Evolutionary conservation across 2,113 vertebrate genomes (phyloP), one percentile per base, ranked within the genome.

Genomic region (Cryptotis parvus): DNA sequence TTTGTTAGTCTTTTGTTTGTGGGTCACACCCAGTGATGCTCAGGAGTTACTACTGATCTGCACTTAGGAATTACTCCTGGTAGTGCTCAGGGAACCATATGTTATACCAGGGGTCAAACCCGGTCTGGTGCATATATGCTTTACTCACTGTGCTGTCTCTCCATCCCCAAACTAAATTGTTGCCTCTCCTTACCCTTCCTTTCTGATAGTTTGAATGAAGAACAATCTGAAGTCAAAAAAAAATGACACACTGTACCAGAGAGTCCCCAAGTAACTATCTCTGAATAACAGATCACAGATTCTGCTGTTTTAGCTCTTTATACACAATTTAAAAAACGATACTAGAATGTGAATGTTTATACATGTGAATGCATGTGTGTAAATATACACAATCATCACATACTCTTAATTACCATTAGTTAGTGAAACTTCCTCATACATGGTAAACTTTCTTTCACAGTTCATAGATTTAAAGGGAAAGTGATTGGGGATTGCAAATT

Each of bases 401-500:
- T n/a, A 76, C 10, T 70, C 27, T 58, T 9, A 65, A 65, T 12
- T 65, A 11, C 10, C 49, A 35, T 81, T 73, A 94, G n/a, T n/a
- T n/a, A n/a, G n/a, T n/a, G n/a, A n/a, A n/a, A n/a, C n/a, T n/a
- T n/a, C n/a, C n/a, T n/a, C n/a, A 2, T 22, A n/a, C 20, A 35
- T 61, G 2, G 35, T 79, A 27, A 31, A 68, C 20, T 74, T 79
- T 86, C 68, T 84, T 45, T 41, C 70, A 74, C 35, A 3, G 6
- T 72, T 66, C 45, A 84, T n/a, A 77, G 52, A 84, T 8, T 79
- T 52, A n/a, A 74, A 26, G 10, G 31, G 29, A 9, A 89, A 91
- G 9, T 94, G 85, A 75, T 31, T 43, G 73, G 22, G n/a, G 16
- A 33, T 86, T 52, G 82, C 5, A 84, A 81, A 84, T 92, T 69